Conservation (phyloP, 2,113 vertebrate species). For the Tragelaphus buxtoni region DNA sequence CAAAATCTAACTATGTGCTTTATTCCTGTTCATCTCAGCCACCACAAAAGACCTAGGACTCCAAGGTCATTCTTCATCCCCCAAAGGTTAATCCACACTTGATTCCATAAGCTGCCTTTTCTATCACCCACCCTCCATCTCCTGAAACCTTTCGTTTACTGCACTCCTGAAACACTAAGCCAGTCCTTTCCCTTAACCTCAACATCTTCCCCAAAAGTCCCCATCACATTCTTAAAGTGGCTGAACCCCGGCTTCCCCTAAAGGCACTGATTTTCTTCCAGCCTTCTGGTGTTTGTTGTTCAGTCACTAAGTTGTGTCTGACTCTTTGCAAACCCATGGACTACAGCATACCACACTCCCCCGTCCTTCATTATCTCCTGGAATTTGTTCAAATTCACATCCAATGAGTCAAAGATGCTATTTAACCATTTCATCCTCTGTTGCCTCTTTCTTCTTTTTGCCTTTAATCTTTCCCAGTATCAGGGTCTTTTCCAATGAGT, state of each 20-base stretch:
- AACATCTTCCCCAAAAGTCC: neutral
- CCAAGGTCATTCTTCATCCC: neutral
- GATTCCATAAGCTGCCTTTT: neutral
- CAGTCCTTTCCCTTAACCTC: neutral
- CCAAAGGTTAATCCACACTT: neutral
- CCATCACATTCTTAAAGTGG: neutral
- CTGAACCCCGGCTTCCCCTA: neutral
- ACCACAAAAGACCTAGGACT: neutral
- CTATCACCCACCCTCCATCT: neutral
- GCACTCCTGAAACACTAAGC: neutral
- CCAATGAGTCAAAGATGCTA: neutral
- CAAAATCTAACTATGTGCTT: neutral
- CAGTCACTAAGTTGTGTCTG: neutral
- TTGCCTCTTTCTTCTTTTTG: neutral
- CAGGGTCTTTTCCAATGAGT: neutral
- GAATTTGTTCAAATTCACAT: neutral
- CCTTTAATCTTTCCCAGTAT: neutral
- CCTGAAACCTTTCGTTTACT: neutral
- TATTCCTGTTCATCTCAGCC: neutral
- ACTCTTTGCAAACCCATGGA: neutral
- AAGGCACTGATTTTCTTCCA: neutral
- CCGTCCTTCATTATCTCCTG: neutral
- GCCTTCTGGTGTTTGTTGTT: neutral
- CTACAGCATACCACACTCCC: neutral
- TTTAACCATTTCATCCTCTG: neutral